Conservation (phyloP, 2,797 vertebrate genomes). For the Miichthys miiuy region DNA sequence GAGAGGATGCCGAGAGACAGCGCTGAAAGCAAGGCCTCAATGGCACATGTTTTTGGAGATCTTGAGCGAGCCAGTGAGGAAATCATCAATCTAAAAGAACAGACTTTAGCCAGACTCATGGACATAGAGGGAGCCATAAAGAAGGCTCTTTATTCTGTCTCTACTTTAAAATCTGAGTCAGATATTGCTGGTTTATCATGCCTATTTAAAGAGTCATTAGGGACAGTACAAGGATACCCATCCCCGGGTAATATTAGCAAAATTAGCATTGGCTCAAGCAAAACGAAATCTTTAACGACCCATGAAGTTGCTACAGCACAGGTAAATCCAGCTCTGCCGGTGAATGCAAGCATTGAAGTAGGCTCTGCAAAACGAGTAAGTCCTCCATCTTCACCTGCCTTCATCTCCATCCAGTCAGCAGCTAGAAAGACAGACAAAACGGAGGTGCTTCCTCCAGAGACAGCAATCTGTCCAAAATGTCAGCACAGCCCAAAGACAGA, state of each 20-base stretch:
- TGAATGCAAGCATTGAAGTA: constrained; percentile 49
- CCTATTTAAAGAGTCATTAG: constrained; percentile 92
- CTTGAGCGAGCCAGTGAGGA: constrained; percentile 93
- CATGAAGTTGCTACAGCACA: constrained; percentile 40
- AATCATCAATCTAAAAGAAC: constrained; percentile 93
- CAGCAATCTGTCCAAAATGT: constrained; percentile 52
- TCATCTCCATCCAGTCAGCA: constrained; percentile 92
- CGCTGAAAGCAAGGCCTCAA: constrained; percentile 80
- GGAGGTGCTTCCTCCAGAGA: constrained; percentile 43
- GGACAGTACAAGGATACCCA: constrained; percentile 68
- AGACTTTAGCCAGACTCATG: constrained; percentile 91
- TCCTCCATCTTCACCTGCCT: constrained; percentile 90
- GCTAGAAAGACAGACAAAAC: constrained; percentile 84
- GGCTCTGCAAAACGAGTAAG: constrained; percentile 74
- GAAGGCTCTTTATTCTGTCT: constrained; percentile 94
- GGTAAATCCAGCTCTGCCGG: constrained; percentile 23
- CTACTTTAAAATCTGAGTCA: constrained; percentile 92
- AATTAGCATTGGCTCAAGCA: constrained; percentile 88
- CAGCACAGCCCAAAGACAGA: constrained; percentile 64
- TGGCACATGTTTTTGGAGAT: constrained; percentile 92
- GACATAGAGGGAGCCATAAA: constrained; percentile 94
- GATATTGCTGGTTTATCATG: constrained; percentile 88
- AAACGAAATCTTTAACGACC: constrained; percentile 74
- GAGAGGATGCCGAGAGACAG: constrained; percentile 71
- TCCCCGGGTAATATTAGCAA: constrained; percentile 83